These are phyloP conservation scores for Drosophila vallismaia DNA, from an alignment of 2,888 invertebrate species.

Conservation along the genomic window DNA sequence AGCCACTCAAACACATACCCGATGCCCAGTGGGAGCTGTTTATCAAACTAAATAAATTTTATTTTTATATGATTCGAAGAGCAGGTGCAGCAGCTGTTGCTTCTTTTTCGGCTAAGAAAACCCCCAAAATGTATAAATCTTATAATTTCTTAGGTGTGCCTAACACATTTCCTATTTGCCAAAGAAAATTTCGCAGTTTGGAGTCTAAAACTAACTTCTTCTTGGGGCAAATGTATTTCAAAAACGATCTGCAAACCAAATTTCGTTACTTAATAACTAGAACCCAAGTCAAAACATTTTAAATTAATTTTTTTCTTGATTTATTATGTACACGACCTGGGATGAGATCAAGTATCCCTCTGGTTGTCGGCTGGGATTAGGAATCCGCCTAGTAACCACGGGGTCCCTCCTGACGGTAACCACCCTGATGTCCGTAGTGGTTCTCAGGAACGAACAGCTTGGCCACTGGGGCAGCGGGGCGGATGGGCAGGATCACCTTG, in stretches of 20 bases:
- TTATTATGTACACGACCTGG: conserved; percentile 31
- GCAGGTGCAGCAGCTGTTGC: conserved; percentile 43
- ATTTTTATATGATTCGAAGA: background rate
- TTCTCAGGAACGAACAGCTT: conserved; percentile 70
- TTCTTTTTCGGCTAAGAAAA: background rate
- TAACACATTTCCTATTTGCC: background rate
- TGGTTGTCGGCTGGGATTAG: conserved; percentile 25
- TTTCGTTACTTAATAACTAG: background rate
- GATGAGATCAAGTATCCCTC: conserved; percentile 33
- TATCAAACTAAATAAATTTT: conserved; percentile 27
- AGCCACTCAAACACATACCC: conserved; percentile 43
- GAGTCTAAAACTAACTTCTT: background rate
- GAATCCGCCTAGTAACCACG: conserved; percentile 29
- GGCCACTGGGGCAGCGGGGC: conserved; percentile 71
- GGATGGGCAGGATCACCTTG: conserved; percentile 72
- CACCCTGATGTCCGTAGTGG: conserved; percentile 46
- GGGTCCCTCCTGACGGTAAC: conserved; percentile 25
- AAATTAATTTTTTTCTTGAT: conserved; percentile 9
- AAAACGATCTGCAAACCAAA: background rate
- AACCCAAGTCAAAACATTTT: background rate
- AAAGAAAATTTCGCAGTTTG: background rate
- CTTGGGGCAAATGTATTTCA: background rate
- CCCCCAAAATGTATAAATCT: conserved; percentile 8
- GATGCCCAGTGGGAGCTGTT: conserved; percentile 10
- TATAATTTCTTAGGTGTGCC: background rate